A percentile compares a stretch with the other conserved stretches of the same genome.
These are phyloP conservation scores for Anthoscopus minutus DNA, from an alignment of 2,113 vertebrate species.

Conservation along the genomic window DNA sequence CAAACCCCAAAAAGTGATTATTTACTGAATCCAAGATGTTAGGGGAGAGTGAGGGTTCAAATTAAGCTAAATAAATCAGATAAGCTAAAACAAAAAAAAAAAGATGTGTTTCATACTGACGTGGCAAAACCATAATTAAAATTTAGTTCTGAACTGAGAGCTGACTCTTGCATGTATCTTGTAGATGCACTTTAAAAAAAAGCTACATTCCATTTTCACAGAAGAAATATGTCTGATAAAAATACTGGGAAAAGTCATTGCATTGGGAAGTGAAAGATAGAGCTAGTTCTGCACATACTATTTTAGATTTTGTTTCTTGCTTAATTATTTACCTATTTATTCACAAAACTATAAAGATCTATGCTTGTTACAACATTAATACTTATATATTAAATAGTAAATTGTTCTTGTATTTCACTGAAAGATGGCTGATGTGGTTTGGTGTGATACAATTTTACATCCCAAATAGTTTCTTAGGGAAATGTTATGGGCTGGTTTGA, in stretches of 20 bases:
- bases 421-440: not conserved
- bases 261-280: not conserved
- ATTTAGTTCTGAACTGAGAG: not conserved
- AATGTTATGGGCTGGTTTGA: constrained; percentile 43
- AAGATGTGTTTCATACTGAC: not conserved
- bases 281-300: not conserved
- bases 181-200: not conserved
- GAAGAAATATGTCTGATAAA: constrained; percentile 24
- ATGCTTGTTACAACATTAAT: not conserved
- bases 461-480: not conserved
- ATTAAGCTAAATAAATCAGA: not conserved
- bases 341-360: not conserved
- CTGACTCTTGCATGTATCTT: not conserved
- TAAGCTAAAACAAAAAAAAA: constrained; percentile 2
- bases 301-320: not conserved
- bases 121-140: not conserved
- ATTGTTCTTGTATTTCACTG: not conserved
- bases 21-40: constrained; percentile 5
- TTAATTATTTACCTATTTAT: not conserved
- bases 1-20: not conserved
- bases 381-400: not conserved
- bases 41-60: not conserved
- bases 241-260: not conserved
- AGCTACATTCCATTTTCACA: not conserved
- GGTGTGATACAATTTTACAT: constrained; percentile 4